Percentiles rank a stretch among this genome's conserved stretches.
phyloP scores from a whole-genome alignment of 1,140 invertebrate genomes.

The Drosophila nigrodunni region DNA sequence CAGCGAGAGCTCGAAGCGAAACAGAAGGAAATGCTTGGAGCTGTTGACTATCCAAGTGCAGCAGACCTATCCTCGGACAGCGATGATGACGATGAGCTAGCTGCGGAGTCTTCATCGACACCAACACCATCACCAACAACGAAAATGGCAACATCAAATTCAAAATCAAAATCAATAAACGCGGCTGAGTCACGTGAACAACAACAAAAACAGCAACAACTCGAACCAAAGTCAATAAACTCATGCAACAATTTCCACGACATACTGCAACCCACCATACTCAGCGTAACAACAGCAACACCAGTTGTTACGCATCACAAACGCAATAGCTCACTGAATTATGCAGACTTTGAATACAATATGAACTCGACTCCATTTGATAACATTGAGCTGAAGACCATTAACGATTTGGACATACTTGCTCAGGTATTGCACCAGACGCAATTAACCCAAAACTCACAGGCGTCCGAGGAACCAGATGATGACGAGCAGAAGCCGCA shows the following conservation, averaged over 20 bases:
- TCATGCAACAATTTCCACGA: slow-evolving; percentile 84
- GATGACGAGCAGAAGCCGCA: slow-evolving; percentile 27
- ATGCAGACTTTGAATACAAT: slow-evolving; percentile 94
- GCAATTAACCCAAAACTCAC: slow-evolving; percentile 56
- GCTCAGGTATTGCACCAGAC: slow-evolving; percentile 88
- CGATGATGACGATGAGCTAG: slow-evolving; percentile 44
- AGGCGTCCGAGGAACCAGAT: slow-evolving; percentile 1
- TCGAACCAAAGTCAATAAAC: slow-evolving; percentile 85
- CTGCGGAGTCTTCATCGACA: slow-evolving; percentile 12
- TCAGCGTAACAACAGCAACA: slow-evolving; percentile 44
- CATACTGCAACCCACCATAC: slow-evolving; percentile 76
- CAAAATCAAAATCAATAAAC: slow-evolving; percentile 82
- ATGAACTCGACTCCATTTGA: slow-evolving; percentile 94
- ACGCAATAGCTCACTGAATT: slow-evolving; percentile 86
- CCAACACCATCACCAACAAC: slow-evolving; percentile 1
- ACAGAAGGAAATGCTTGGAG: slow-evolving; percentile 86
- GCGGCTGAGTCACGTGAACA: slow-evolving; percentile 9
- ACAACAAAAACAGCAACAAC: slow-evolving; percentile 22
- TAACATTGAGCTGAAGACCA: slow-evolving; percentile 94
- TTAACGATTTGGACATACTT: slow-evolving; percentile 95
- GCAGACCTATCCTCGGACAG: slow-evolving; percentile 79
- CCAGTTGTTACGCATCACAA: slow-evolving; percentile 49
- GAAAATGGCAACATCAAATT: background rate
- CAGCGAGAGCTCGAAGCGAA: slow-evolving; percentile 86
- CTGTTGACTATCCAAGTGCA: slow-evolving; percentile 86